phyloP scores from a whole-genome alignment of 64 coral and sea anemone species.

The Astreopora myriophthalma region DNA sequence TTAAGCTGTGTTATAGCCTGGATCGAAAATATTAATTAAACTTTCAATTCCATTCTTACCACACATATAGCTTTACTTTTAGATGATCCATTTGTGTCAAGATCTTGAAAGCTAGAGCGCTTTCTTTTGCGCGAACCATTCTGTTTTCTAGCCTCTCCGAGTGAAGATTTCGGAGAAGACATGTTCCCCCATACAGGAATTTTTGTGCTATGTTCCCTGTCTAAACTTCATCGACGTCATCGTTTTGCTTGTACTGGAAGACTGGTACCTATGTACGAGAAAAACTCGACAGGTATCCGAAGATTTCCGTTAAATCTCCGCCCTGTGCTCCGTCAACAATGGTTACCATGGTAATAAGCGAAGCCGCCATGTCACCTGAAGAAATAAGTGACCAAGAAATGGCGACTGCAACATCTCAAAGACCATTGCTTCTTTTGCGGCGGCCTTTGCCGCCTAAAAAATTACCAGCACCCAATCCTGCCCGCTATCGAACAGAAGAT shows the following conservation, averaged over 20 bases:
- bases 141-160: slow-evolving; percentile 21
- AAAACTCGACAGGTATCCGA: neutral
- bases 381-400: slow-evolving; percentile 66
- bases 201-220: neutral
- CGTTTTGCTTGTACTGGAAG: neutral
- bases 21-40: too few species aligned
- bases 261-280: neutral
- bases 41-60: neutral
- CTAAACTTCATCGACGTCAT: too few species aligned
- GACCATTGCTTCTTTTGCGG: slow-evolving; percentile 79
- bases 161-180: slow-evolving; percentile 8
- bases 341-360: slow-evolving; percentile 79
- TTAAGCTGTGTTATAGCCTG: too few species aligned
- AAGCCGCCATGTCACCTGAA: neutral
- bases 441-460: slow-evolving; percentile 89
- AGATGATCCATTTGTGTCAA: neutral
- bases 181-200: neutral
- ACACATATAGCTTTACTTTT: neutral
- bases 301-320: neutral
- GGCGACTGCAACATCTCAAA: slow-evolving; percentile 55
- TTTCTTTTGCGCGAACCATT: slow-evolving; percentile 45
- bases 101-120: neutral
- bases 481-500: slow-evolving; percentile 6
- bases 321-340: neutral
- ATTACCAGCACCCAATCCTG: slow-evolving; percentile 16